Conservation (phyloP, 2,888 invertebrate genomes). For the Caenorhabditis doughertyi region DNA sequence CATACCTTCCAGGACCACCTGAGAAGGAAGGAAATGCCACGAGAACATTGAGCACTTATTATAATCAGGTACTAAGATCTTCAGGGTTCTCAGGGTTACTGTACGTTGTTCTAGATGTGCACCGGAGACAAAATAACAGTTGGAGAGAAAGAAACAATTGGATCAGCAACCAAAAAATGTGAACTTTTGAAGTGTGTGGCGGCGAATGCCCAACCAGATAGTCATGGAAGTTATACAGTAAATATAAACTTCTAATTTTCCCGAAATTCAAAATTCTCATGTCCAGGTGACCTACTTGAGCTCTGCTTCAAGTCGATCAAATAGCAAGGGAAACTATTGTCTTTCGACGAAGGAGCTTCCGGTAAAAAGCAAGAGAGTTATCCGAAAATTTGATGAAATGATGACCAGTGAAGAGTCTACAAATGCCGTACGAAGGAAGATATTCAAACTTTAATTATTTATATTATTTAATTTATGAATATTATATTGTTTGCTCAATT, state of each 20-base stretch:
- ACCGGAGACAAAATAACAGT: slow-evolving; percentile 55
- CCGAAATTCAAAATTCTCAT: too few relatives aligned
- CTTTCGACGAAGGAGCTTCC: slow-evolving; percentile 52
- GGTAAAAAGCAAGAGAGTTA: slow-evolving; percentile 58
- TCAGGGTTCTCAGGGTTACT: background rate
- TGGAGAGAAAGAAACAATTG: slow-evolving; percentile 60
- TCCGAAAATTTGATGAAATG: slow-evolving; percentile 59
- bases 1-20: slow-evolving; percentile 50
- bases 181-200: slow-evolving; percentile 59
- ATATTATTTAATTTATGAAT: background rate
- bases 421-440: slow-evolving; percentile 45
- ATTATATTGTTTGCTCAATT: slow-evolving; percentile 6
- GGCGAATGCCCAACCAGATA: slow-evolving; percentile 61
- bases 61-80: slow-evolving; percentile 51
- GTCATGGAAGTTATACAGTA: slow-evolving; percentile 57
- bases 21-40: slow-evolving; percentile 32
- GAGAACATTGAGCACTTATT: slow-evolving; percentile 51
- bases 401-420: slow-evolving; percentile 38
- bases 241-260: background rate
- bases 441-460: slow-evolving; percentile 43
- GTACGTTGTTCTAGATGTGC: slow-evolving; percentile 31
- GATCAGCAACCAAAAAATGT: slow-evolving; percentile 57
- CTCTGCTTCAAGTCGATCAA: slow-evolving; percentile 36
- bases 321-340: slow-evolving; percentile 62
- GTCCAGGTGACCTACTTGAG: slow-evolving; percentile 56